Conservation (phyloP, 2,113 vertebrate genomes). For the Carassius carassius region DNA sequence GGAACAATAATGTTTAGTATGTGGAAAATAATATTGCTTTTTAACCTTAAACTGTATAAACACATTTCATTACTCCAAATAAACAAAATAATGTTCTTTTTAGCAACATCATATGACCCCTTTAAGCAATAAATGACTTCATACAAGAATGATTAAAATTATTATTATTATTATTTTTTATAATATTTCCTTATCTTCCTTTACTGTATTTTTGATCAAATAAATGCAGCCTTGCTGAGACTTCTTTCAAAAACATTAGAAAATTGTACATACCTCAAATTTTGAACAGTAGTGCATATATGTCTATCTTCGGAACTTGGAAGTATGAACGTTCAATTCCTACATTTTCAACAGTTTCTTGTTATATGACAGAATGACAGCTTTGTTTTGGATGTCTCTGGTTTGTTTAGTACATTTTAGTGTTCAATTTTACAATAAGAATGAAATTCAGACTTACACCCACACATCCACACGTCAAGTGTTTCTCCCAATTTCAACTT, state of each 20-base stretch:
- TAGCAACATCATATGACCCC: no score
- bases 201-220: background rate
- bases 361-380: no score
- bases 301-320: background rate
- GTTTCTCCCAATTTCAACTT: constrained; percentile 3
- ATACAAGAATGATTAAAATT: no score
- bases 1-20: no score
- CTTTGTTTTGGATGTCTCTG: background rate
- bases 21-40: no score
- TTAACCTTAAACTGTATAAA: no score
- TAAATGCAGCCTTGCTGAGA: background rate
- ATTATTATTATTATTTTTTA: no score
- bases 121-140: no score
- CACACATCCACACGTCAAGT: background rate
- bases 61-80: no score
- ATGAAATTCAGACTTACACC: constrained; percentile 4
- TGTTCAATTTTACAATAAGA: background rate
- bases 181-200: background rate
- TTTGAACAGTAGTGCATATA: no score
- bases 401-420: constrained; percentile 16
- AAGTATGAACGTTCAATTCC: background rate
- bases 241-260: background rate
- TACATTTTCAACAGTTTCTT: no score
- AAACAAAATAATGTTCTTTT: no score
- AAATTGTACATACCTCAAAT: background rate